A percentile compares a stretch with the other conserved stretches of the same genome.
phyloP scores from a whole-genome alignment of 2,888 invertebrate species.

The Hypomecis atomaria region DNA sequence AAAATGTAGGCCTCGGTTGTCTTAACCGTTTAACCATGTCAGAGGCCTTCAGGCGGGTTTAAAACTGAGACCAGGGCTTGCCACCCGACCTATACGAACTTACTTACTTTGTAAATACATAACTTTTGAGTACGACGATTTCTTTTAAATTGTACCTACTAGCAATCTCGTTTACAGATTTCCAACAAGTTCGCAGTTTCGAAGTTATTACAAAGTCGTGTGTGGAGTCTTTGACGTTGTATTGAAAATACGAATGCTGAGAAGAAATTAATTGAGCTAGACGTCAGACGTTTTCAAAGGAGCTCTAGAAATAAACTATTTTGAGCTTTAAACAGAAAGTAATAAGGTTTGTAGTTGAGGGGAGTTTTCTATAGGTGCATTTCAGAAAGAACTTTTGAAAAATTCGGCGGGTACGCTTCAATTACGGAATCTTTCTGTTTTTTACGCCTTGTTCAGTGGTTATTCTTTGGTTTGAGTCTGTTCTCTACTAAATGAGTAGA shows the following conservation, averaged over 20 bases:
- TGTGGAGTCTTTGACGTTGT: constrained; percentile 50
- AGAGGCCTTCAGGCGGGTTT: too few species aligned
- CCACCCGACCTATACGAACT: too few species aligned
- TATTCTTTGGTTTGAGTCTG: constrained; percentile 7
- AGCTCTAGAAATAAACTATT: constrained; percentile 12
- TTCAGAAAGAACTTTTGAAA: constrained; percentile 38
- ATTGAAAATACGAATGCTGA: constrained; percentile 55
- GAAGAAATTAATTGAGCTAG: constrained; percentile 67
- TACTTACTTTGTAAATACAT: background rate
- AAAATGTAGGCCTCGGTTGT: too few species aligned
- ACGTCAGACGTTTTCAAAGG: constrained; percentile 51
- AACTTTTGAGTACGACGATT: background rate
- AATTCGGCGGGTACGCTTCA: constrained; percentile 33
- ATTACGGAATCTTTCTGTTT: constrained; percentile 33
- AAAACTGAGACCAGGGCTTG: too few species aligned
- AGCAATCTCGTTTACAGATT: constrained; percentile 10
- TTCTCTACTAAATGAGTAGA: background rate
- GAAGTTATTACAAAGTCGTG: constrained; percentile 56
- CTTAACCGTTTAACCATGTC: too few species aligned
- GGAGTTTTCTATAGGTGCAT: constrained; percentile 31
- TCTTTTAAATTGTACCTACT: background rate
- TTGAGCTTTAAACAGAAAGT: background rate
- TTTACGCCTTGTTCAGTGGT: constrained; percentile 26
- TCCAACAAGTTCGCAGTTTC: constrained; percentile 28
- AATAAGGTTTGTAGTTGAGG: constrained; percentile 4